Conservation (phyloP, 2,113 vertebrate species). For the Andinoacara biseriatus region DNA sequence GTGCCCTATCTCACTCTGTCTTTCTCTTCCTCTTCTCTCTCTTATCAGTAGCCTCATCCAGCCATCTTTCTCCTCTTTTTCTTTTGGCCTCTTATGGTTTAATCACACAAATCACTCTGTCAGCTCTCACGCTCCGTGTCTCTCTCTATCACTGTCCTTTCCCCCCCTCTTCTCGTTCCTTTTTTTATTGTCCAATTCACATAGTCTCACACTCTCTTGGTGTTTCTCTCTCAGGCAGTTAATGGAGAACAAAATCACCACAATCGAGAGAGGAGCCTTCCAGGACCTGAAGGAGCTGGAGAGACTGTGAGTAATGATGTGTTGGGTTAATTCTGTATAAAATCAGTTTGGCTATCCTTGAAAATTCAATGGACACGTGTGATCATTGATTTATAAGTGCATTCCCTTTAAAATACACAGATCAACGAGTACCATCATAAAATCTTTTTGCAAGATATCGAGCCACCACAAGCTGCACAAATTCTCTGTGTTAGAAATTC, state of each 20-base stretch:
- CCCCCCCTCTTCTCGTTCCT: conserved; percentile 48
- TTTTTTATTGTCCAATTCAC: conserved; percentile 5
- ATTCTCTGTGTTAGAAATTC: neutral
- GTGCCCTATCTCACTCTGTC: conserved; percentile 63
- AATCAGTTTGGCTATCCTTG: neutral
- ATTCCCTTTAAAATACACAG: neutral
- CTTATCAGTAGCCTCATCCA: conserved; percentile 35
- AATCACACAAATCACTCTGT: conserved; percentile 34
- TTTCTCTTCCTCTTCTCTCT: conserved; percentile 18
- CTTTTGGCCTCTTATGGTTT: conserved; percentile 53
- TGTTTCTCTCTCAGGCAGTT: conserved; percentile 88
- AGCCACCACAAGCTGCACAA: neutral
- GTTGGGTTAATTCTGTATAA: neutral
- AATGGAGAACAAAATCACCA: conserved; percentile 98
- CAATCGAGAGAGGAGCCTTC: conserved; percentile 96
- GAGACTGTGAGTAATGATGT: conserved; percentile 90
- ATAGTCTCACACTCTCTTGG: conserved; percentile 60
- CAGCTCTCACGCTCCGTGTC: conserved; percentile 11
- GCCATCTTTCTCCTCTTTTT: conserved; percentile 32
- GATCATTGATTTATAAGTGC: neutral
- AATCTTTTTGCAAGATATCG: neutral
- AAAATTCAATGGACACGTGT: neutral
- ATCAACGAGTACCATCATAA: neutral
- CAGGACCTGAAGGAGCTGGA: conserved; percentile 98
- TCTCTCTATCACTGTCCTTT: conserved; percentile 40